A percentile compares a stretch with the other conserved stretches of the same genome.
Evolutionary conservation across 2,888 invertebrate genomes (phyloP).

Genomic region (Gerris lacustris): DNA sequence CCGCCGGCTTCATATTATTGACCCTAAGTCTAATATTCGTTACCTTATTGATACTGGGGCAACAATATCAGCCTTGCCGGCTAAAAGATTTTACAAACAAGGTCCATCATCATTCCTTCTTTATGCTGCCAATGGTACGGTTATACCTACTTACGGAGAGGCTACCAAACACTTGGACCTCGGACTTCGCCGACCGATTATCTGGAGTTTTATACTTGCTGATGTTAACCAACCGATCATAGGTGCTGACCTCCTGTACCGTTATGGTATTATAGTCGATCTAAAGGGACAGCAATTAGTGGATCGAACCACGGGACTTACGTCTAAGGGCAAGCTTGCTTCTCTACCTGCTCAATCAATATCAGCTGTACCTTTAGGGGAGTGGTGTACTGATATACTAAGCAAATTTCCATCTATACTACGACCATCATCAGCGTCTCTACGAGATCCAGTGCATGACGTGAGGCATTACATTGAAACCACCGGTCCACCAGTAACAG

Average conservation of each 20-base stretch:
- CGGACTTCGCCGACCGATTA: neutral
- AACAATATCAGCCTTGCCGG: slow-evolving; percentile 18
- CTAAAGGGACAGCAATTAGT: neutral
- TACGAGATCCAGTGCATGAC: neutral
- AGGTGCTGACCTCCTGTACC: neutral
- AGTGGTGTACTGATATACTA: neutral
- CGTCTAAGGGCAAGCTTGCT: neutral
- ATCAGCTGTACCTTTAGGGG: accelerated
- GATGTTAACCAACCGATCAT: neutral
- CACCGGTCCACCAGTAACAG: slow-evolving; percentile 30
- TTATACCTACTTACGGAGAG: neutral
- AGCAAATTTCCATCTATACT: slow-evolving; percentile 2
- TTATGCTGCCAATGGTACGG: slow-evolving; percentile 13
- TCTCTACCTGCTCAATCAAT: neutral
- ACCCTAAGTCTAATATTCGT: neutral
- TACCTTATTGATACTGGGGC: slow-evolving; percentile 24
- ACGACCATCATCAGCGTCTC: neutral
- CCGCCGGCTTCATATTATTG: slow-evolving; percentile 14
- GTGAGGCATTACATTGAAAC: slow-evolving; percentile 11
- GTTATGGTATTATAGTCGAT: neutral
- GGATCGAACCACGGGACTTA: neutral
- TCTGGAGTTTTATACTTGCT: neutral
- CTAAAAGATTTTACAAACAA: neutral
- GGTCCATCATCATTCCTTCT: neutral
- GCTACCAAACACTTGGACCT: neutral